These are phyloP conservation scores for Rhodeus uyekii DNA, from an alignment of 2,797 vertebrate genomes.

Conservation along the genomic window DNA sequence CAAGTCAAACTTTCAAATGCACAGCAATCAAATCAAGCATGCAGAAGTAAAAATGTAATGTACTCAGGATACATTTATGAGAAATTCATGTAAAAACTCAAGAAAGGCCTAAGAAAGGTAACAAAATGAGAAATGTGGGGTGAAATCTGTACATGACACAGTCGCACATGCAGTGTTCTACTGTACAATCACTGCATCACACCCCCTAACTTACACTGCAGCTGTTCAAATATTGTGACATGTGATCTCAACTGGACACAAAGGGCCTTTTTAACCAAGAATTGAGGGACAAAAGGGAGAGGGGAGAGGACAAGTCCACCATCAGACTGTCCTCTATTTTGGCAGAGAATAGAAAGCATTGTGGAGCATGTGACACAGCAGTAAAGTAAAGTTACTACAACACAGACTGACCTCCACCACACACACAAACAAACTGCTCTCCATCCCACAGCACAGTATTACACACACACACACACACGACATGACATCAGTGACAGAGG, in stretches of 20 bases:
- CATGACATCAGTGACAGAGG: conserved; percentile 26
- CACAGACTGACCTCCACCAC: conserved; percentile 11
- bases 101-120: background rate
- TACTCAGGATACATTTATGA: background rate
- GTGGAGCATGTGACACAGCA: conserved; percentile 12
- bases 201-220: conserved; percentile 52
- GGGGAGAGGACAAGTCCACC: conserved; percentile 44
- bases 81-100: background rate
- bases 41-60: background rate
- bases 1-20: background rate
- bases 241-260: conserved; percentile 55
- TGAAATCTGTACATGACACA: background rate
- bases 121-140: background rate
- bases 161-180: conserved; percentile 1
- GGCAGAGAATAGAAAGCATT: conserved; percentile 45
- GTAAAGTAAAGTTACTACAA: conserved; percentile 30
- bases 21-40: background rate
- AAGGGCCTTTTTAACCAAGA: conserved; percentile 50
- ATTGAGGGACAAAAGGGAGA: conserved; percentile 50
- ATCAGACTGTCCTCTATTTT: conserved; percentile 40
- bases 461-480: conserved; percentile 1
- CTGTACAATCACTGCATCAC: conserved; percentile 32
- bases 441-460: conserved; percentile 15
- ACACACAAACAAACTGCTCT: conserved; percentile 24
- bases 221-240: conserved; percentile 64